Conservation (phyloP, 2,113 vertebrate species). For the Cairina moschata region DNA sequence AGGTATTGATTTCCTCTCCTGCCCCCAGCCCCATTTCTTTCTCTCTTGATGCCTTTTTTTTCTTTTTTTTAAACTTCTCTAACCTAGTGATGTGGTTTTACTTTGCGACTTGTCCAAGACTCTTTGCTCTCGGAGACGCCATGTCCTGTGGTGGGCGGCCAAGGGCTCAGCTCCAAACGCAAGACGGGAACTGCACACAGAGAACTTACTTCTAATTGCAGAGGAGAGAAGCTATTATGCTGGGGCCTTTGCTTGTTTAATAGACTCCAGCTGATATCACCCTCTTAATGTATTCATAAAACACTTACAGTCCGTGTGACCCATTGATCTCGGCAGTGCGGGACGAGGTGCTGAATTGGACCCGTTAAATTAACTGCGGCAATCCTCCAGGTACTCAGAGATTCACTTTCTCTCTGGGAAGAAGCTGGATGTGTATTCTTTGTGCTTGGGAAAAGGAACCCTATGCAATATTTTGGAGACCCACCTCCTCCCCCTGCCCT, state of each 20-base stretch:
- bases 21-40: neutral
- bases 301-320: neutral
- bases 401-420: neutral
- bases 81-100: neutral
- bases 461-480: neutral
- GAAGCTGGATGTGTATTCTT: neutral
- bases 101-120: neutral
- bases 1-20: neutral
- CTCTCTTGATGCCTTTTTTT: neutral
- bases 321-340: neutral
- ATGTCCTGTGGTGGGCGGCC: fast-evolving
- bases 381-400: neutral
- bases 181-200: fast-evolving
- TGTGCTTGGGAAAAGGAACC: neutral
- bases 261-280: neutral
- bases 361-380: neutral
- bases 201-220: neutral
- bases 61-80: neutral
- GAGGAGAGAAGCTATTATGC: neutral
- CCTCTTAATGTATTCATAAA: neutral
- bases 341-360: neutral
- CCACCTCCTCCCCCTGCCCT: neutral
- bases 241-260: neutral
- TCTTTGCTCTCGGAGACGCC: neutral
- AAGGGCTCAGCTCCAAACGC: neutral